phyloP scores from a whole-genome alignment of 2,797 vertebrate species.

The Anabacerthia variegaticeps region DNA sequence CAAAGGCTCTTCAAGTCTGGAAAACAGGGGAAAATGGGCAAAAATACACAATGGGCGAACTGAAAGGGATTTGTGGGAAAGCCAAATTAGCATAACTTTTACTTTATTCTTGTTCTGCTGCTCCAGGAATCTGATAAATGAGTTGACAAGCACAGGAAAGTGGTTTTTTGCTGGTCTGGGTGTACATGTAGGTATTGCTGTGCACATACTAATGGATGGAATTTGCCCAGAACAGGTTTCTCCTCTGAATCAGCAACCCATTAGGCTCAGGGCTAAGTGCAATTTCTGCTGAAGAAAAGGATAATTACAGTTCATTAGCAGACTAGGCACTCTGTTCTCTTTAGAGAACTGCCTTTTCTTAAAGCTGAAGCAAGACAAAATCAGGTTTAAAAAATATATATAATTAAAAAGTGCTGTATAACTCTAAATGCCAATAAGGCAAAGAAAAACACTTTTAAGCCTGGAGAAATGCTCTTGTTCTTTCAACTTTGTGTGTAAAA shows the following conservation, averaged over 20 bases:
- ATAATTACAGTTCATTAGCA: constrained; percentile 32
- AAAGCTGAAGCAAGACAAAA: background rate
- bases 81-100: background rate
- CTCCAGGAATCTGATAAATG: background rate
- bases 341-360: background rate
- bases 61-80: background rate
- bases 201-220: background rate
- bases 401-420: background rate
- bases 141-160: background rate
- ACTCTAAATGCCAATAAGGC: background rate
- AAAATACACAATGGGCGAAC: background rate
- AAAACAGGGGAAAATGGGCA: background rate
- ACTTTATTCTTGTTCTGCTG: background rate
- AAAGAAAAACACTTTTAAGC: background rate
- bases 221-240: background rate
- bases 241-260: constrained; percentile 5
- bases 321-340: background rate
- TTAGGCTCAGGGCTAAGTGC: constrained; percentile 1
- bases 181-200: background rate
- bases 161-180: background rate
- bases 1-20: background rate
- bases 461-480: background rate
- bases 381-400: background rate
- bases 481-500: background rate
- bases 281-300: background rate